Percentiles rank a stretch among this genome's conserved stretches.
phyloP scores from a whole-genome alignment of 2,797 vertebrate species.

The Furcifer pardalis region DNA sequence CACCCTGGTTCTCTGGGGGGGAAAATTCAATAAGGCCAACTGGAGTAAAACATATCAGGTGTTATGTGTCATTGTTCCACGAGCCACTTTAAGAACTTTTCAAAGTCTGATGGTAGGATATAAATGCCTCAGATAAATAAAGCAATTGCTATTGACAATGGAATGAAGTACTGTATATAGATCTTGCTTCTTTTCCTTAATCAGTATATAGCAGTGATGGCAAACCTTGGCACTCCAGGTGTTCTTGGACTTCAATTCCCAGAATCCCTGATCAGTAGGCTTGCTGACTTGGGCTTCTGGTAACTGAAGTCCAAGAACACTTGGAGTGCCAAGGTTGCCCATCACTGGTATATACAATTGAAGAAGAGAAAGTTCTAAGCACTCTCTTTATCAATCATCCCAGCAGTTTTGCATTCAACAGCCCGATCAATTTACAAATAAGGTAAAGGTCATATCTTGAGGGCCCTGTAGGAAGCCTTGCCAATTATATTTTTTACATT shows the following conservation, averaged over 20 bases:
- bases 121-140: conserved; percentile 6
- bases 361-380: too few species aligned
- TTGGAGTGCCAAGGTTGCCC: too few species aligned
- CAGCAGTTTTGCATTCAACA: neutral
- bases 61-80: neutral
- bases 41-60: neutral
- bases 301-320: too few species aligned
- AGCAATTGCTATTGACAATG: neutral
- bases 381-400: neutral
- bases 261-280: too few species aligned
- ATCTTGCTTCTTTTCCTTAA: neutral
- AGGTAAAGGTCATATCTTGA: too few species aligned
- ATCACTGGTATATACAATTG: too few species aligned
- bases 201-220: neutral
- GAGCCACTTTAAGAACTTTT: neutral
- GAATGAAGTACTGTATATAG: neutral
- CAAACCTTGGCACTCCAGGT: too few species aligned
- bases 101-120: neutral
- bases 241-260: too few species aligned
- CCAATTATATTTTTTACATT: neutral
- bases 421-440: neutral
- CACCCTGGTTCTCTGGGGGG: neutral
- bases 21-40: neutral
- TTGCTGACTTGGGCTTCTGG: too few species aligned
- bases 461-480: too few species aligned